Evolutionary conservation across 1,140 invertebrate species (phyloP).

Genomic region (Halictus rubicundus): DNA sequence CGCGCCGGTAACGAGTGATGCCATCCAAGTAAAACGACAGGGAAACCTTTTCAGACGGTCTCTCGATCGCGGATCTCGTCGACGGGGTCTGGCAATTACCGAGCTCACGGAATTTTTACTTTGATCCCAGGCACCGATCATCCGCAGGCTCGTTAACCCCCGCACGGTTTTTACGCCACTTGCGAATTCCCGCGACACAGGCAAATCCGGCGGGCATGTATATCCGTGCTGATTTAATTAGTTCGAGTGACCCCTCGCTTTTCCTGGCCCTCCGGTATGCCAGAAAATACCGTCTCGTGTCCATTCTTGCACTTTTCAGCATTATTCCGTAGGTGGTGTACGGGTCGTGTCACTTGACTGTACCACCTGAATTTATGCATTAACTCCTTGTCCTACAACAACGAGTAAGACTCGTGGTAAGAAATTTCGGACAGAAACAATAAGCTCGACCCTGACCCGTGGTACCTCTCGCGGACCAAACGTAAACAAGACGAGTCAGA

Average conservation of each 20-base stretch:
- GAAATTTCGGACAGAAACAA: no score
- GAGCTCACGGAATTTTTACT: conserved; percentile 31
- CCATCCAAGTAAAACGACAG: conserved; percentile 10
- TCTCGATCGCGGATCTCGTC: conserved; percentile 16
- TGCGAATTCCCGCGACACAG: background rate
- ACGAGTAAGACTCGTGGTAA: no score
- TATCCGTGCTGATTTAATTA: background rate
- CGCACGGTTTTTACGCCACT: background rate
- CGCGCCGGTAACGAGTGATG: conserved; percentile 30
- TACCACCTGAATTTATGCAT: no score
- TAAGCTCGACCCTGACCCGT: no score
- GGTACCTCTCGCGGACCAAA: no score
- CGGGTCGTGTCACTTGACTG: no score
- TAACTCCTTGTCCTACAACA: no score
- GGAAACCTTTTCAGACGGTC: conserved; percentile 29
- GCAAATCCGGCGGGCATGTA: background rate
- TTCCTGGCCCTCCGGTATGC: no score
- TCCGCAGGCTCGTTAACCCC: conserved; percentile 28
- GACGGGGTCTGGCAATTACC: conserved; percentile 35
- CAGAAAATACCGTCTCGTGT: no score
- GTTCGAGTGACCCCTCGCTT: background rate
- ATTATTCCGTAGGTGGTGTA: no score
- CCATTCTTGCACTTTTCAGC: no score
- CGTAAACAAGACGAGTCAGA: no score
- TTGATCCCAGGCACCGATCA: conserved; percentile 26